Base-by-base conservation (phyloP, 2,888 invertebrate species). In the Tetragonisca angustula region DNA sequence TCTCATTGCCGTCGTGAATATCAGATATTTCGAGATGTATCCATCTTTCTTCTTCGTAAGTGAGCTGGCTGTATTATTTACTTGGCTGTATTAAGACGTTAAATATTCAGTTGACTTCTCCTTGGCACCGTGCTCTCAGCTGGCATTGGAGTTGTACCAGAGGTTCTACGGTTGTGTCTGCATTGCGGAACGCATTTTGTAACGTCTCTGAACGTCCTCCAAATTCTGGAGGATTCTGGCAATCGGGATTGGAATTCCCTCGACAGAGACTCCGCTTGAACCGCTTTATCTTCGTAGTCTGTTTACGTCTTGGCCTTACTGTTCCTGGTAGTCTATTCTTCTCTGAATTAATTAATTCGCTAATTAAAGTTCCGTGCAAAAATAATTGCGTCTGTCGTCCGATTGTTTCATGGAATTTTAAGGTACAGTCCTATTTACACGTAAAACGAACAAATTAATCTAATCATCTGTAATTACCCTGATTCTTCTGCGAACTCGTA, bases 131-230 rank as follows among this genome's bases (percentile, higher is more conserved):
- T 59, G 27, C 11, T 56, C 71, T 54, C 68, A 79, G 56, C 75
- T 84, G 79, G 79, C 84, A 84, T 54, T 32, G 43, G 64, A 67
- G 67, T 21, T 21, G 59, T 17, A 19, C 54, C 52, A 43, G 54
- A 49, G 27, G 32, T 67, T 67, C 43, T n/a, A 50, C 54, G 56
- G 54, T 43, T 9, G 11, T 56, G 65, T 36, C 84, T 61, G 84
- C 84, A 84, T 79, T 79, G 84, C 84, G 84, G 84, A 65, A 74
- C 62, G 73, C 79, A 67, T 67, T 79, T 84, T 73, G 77, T 56
- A 67, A 61, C 76, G 59, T 84, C 67, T 77, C 71, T 71, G 9
- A 69, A 68, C 84, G 27, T 52, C 61, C 71, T 67, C 59, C 67
- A 32, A 36, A 52, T 49, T 43, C 59, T 27, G 56, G 3, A 52